Conservation (phyloP, 2,797 vertebrate species). For the Astyanax mexicanus region DNA sequence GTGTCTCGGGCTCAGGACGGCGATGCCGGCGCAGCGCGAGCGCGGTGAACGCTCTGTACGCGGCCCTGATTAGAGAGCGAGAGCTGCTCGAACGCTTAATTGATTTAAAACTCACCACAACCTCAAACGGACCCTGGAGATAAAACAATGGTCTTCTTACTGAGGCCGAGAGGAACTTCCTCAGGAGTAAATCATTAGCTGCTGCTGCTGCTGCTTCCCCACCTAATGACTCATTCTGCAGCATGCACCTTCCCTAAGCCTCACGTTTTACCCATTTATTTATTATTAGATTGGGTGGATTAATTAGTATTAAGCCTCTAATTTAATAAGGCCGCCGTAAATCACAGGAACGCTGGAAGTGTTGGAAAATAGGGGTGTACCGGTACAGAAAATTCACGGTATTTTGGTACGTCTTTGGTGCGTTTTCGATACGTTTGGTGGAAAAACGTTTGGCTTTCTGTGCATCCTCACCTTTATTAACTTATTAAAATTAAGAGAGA, state of each 20-base stretch:
- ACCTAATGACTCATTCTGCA: constrained; percentile 71
- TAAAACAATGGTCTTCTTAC: constrained; percentile 68
- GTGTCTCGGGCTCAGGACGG: constrained; percentile 21
- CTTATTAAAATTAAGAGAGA: no score
- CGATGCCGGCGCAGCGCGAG: constrained; percentile 64
- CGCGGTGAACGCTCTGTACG: constrained; percentile 71
- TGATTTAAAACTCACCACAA: constrained; percentile 74
- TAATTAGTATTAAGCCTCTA: not conserved
- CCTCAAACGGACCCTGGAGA: constrained; percentile 69
- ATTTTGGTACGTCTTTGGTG: no score
- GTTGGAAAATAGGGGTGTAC: no score
- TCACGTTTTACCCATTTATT: constrained; percentile 18
- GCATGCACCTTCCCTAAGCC: constrained; percentile 35
- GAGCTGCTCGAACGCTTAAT: constrained; percentile 73
- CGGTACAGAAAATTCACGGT: no score
- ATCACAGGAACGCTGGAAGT: constrained; percentile 16
- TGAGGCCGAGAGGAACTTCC: constrained; percentile 62
- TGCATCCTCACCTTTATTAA: no score
- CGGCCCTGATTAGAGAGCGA: constrained; percentile 75
- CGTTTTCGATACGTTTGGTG: no score
- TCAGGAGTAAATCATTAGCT: constrained; percentile 74
- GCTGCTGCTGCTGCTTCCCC: constrained; percentile 60
- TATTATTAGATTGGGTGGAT: constrained; percentile 8
- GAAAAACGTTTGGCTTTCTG: no score
- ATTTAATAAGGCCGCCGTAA: constrained; percentile 14